Evolutionary conservation across 2,797 vertebrate genomes (phyloP), one percentile per base, ranked within the genome.

Genomic region (Muscicapa comitata): DNA sequence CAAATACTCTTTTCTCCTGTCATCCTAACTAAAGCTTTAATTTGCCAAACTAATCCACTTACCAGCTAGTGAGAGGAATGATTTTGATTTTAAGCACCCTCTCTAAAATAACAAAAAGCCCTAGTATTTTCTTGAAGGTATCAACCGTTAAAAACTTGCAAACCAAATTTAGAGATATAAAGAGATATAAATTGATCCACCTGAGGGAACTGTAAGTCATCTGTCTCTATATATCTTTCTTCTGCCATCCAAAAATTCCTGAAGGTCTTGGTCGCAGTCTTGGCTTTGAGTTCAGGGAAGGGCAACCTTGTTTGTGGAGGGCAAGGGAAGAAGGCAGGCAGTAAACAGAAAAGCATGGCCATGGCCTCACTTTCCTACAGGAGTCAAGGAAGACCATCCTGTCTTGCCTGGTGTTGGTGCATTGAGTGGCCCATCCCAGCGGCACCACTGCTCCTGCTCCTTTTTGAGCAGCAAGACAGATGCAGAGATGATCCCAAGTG

Each of bases 11-110:
- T 58, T 55, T 45, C 73, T 72, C 26, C 73, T 86, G 55, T 88
- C 77, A 92, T 48, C 71, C 59, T 37, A 76, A 61, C 74, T 77
- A 88, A 96, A 88, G 79, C 70, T 87, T 94, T 94, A 84, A 91
- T 94, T 93, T 91, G 70, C 73, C 59, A 78, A 81, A 84, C 79
- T 93, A 96, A 95, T 94, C 87, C 89, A 94, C 87, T 91, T 96
- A 93, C 50, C 62, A 90, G 72, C 4, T 68, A 75, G 58, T 7
- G 33, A 95, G 51, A 68, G 37, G 31, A 94, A 81, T 1, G 4
- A 31, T 29, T 92, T 40, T 93, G 53, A 88, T 45, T 86, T 81
- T 38, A 90, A 92, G 74, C 51, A 55, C 16, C 1, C 31, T 74
- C 53, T 51, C 40, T 4, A 4, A 88, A 80, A 65, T 21, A 66